Base-by-base conservation (phyloP, 2,888 invertebrate genomes). In the Pterobdella sp. region DNA sequence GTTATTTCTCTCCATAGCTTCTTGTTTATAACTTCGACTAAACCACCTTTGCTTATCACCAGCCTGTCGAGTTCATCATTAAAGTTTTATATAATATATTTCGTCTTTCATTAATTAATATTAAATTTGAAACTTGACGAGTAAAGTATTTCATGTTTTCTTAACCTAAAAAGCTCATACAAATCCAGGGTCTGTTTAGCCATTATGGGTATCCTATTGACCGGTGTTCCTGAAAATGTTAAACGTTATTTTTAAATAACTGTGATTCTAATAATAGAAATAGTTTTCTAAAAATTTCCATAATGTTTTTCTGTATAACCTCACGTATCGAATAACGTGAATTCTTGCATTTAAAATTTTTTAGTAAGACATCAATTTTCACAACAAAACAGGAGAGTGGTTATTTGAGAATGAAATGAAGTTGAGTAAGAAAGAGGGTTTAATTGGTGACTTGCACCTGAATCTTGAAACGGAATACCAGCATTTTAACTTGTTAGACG, bases 1-100 rank as follows among this genome's bases (percentile, higher is more conserved):
- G 98, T 98, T 84, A 98, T 97, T 88, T 97, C 97, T 85, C 98
- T 92, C 98, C 98, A 98, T 76, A 98, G 87, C 85, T 98, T 98
- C 88, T 98, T 98, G 87, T 98, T 98, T 86, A 98, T 98, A 77
- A 98, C 98, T 86, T 98, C 97, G 64, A 98, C 97, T 72, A 98
- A 88, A 0, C 98, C 98, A 69, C 98, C 98, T 77, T 97, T 90
- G 42, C 94, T 93, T 79, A 96, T 94, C 80, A 98, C 98, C 85
- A 97, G 87, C n/a, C 60, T 56, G 60, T 56, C n/a, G n/a, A n/a
- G n/a, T n/a, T n/a, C n/a, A n/a, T n/a, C n/a, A n/a, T n/a, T n/a
- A n/a, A n/a, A n/a, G n/a, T n/a, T n/a, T n/a, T n/a, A n/a, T n/a
- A n/a, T n/a, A n/a, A n/a, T n/a, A n/a, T n/a, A n/a, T n/a, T n/a